Evolutionary conservation across 1,140 invertebrate genomes (phyloP), one percentile per base, ranked within the genome.

Genomic region (Pristionchus pacificus): DNA sequence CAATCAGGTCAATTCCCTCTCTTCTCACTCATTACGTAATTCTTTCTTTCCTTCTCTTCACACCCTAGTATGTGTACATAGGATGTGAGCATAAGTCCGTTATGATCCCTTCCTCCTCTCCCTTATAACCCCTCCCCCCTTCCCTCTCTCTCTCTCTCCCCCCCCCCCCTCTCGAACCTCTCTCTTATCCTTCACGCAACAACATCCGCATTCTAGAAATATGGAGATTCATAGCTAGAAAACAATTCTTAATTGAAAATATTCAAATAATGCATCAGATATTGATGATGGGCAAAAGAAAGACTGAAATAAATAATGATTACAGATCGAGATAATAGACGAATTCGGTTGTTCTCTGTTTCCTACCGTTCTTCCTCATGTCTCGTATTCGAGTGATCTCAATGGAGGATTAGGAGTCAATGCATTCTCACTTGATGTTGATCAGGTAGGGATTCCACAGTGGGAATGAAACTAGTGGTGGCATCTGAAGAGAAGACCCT

Each of bases 321-420:
- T 27, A 33, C 30, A 31, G 70, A 27, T 15, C 24, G 32, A 64
- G 72, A 69, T 79, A 25, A 75, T 79, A 14, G 78, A 79, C 31
- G 79, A 81, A 65, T 81, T 81, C 59, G 78, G 78, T 1, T 79
- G 78, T 65, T 70, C 79, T 2, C 27, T 67, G 15, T 81, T 61
- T 49, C 78, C 78, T 19, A 33, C 70, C 25, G 63, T 79, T 14
- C 57, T 80, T 38, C 78, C 78, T 19, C 66, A 79, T 60, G 70
- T 79, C 1, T 30, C 66, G 24, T 79, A 79, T 68, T 10, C 24
- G 2, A 74, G 63, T 6, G 78, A 79, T 63, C 65, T 79, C 27
- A 25, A 31, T n/a, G 78, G 76, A 10, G 75, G 72, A 30, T 60
- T 79, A 15, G 64, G 28, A 27, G 74, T 70, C 0, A 70, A 81